Base-by-base conservation (phyloP, 2,888 invertebrate species). In the Balanococcus diminutus region DNA sequence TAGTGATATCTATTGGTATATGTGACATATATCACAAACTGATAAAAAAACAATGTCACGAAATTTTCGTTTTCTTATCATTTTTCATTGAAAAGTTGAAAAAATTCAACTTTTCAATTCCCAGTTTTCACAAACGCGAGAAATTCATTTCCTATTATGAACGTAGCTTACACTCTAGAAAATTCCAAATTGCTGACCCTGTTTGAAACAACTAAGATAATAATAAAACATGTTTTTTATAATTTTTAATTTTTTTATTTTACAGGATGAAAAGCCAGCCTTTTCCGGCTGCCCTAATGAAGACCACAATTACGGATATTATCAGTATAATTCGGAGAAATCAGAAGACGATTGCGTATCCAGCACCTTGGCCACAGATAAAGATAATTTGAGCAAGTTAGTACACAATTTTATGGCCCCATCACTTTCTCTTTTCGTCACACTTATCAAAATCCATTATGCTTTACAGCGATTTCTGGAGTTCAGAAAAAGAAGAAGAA, bases 201-300 rank as follows among this genome's bases (percentile, higher is more conserved):
- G n/a, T n/a, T n/a, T n/a, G n/a, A n/a, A n/a, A n/a, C n/a, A n/a
- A n/a, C n/a, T n/a, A n/a, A n/a, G 16, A 46, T 46, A 11, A 16
- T 46, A 16, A 46, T 46, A 16, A 16, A 16, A 46, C 3, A 46
- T n/a, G 14, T 46, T 46, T 4, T 2, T 46, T 9, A 16, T 46
- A 9, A 16, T 67, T 28, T 67, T 67, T 22, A 16, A 79, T 79
- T 1, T 31, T 32, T 0, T 81, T 14, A 19, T 75, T 72, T 42
- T 72, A 36, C 32, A 85, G 85, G 85, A 85, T 4, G 46, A 86
- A 11, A 87, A 88, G 81, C 89, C 89, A 39, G 94, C 96, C 88
- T 96, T 96, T 88, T 96, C 96, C 2, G 94, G 94, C 85, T 95
- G 95, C 89, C 96, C 96, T 0, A 96, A 96, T 90, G 96, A 96